These are phyloP conservation scores for Sebastes vulpes DNA, from an alignment of 2,797 vertebrate species.

Conservation along the genomic window DNA sequence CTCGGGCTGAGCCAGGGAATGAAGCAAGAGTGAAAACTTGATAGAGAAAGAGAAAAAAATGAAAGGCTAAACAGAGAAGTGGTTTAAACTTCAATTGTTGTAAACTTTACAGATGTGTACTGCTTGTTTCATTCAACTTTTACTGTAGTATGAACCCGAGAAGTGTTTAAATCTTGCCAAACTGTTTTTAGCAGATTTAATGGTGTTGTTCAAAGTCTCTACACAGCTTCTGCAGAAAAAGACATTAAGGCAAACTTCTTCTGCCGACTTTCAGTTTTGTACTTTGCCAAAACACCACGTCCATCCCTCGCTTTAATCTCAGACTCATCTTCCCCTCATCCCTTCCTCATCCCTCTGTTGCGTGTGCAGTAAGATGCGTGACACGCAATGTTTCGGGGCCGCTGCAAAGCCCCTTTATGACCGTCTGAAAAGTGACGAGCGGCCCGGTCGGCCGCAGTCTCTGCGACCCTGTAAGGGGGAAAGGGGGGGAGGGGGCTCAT, in stretches of 20 bases:
- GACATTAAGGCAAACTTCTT: conserved; percentile 2
- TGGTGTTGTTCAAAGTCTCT: neutral
- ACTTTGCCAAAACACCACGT: conserved; percentile 30
- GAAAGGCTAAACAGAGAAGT: conserved; percentile 8
- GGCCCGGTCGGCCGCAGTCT: conserved; percentile 31
- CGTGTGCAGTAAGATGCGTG: conserved; percentile 45
- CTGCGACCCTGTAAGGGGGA: neutral
- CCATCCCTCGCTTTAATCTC: conserved; percentile 60
- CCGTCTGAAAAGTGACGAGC: conserved; percentile 34
- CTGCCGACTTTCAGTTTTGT: conserved; percentile 3
- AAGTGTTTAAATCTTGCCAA: neutral
- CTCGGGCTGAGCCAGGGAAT: conserved; percentile 7
- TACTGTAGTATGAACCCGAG: neutral
- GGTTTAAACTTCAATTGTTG: neutral
- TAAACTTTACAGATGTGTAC: conserved; percentile 11
- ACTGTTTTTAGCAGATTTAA: neutral
- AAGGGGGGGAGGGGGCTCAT: conserved; percentile 42
- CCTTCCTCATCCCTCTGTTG: conserved; percentile 43
- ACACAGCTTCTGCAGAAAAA: neutral
- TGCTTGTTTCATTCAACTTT: conserved; percentile 13
- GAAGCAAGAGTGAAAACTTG: conserved; percentile 24
- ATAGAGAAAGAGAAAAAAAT: conserved; percentile 36
- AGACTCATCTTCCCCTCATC: conserved; percentile 58
- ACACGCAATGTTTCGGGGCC: conserved; percentile 23
- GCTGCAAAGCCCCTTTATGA: conserved; percentile 58